These are phyloP conservation scores for Strigops habroptila DNA, from an alignment of 2,113 vertebrate species.

Conservation along the genomic window DNA sequence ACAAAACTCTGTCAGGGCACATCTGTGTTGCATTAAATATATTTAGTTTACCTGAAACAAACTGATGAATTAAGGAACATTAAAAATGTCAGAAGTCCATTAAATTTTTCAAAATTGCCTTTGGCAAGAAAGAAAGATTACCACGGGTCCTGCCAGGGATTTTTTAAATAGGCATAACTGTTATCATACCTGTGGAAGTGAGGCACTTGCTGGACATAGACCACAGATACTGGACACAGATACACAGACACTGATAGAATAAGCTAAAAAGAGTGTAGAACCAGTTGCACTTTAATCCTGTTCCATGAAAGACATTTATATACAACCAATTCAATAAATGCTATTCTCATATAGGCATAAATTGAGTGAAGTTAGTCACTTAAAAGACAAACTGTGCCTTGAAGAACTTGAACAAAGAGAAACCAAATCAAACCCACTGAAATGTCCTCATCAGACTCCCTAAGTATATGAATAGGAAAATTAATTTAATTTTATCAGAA, in stretches of 20 bases:
- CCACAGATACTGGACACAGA: not conserved
- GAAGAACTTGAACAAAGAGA: not conserved
- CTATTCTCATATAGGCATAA: not conserved
- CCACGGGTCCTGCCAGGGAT: not conserved
- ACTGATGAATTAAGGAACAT: not conserved
- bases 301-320: not conserved
- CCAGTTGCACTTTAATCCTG: not conserved
- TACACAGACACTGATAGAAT: not conserved
- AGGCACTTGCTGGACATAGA: not conserved
- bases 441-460: not conserved
- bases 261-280: not conserved
- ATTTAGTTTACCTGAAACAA: not conserved
- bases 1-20: not conserved
- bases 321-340: not conserved
- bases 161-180: not conserved
- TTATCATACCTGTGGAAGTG: not conserved
- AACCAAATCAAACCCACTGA: not conserved
- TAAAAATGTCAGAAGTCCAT: not conserved
- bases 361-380: not conserved
- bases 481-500: constrained; percentile 9
- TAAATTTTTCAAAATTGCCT: not conserved
- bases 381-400: not conserved
- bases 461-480: not conserved
- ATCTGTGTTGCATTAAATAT: not conserved
- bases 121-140: not conserved